Base-by-base conservation (phyloP, 2,797 vertebrate genomes). In the Oreonectes daqikongensis region DNA sequence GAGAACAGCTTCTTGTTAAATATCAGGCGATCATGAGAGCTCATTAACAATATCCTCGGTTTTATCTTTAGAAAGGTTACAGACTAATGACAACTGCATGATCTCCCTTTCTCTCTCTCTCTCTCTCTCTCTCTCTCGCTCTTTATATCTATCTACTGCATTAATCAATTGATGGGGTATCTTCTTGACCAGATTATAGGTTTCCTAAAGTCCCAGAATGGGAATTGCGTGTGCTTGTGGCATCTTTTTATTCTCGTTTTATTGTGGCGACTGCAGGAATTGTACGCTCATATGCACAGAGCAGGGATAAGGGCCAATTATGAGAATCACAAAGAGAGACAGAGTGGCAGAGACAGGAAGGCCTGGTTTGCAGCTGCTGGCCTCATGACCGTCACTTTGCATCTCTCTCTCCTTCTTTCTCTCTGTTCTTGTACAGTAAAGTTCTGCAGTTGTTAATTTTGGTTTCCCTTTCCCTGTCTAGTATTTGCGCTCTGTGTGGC, bases 241-340 rank as follows among this genome's bases (percentile, higher is more conserved):
- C 87, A 85, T 86, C 84, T 91, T 91, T 91, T 87, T 86, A 87
- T 83, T 83, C 82, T 83, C 82, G 84, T 78, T 87, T 79, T 72
- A 71, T 83, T 91, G 91, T 88, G 91, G 90, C 83, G 86, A 89
- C 89, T 50, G 89, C 89, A 90, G 88, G 90, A 93, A 91, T 93
- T 87, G 84, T 86, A 85, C 82, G 88, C 86, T 89, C 85, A 85
- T 86, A 87, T 85, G 86, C 87, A 86, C 78, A 77, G 79, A 90
- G 87, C 84, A 85, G 88, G 85, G 88, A 89, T 72, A 87, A 77
- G 73, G 86, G 86, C 90, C 90, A 92, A 92, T 93, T 92, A 92
- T 75, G 84, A 76, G 32, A 57, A 84, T 84, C 85, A 84, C 5
- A 24, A 79, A 81, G 78, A 77, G 53, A 82, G 88, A 85, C 14